Base-by-base conservation (phyloP, 2,888 invertebrate genomes). In the Atrina japonica region DNA sequence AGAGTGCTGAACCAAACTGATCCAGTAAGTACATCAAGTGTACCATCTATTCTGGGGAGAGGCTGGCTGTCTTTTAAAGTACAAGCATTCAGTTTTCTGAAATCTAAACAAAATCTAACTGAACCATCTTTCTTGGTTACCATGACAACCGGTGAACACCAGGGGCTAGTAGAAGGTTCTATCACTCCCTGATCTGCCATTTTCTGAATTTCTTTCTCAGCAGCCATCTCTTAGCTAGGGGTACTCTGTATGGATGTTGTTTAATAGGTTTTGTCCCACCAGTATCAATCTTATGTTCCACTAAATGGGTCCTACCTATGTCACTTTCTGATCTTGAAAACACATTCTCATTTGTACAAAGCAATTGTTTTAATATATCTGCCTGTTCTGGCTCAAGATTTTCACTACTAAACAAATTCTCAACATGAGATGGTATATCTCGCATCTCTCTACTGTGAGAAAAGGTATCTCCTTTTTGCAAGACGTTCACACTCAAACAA, bases 21-120 rank as follows among this genome's bases (percentile, higher is more conserved):
- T 3, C 58, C 52, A 27, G 47, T 27, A 3, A 72, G 21, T 16
- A 63, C 53, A 21, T 60, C 66, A 14, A 67, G 45, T 7, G 45
- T 41, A 3, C 25, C 23, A 23, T 66, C 60, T 9, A 65, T 58
- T n/a, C 49, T 25, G 1, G 60, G 65, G 11, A 66, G 21, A 5
- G 66, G 71, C 14, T 56, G 43, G 30, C 43, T 49, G 35, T 71
- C 71, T 41, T 66, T 66, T 25, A 56, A 29, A 16, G 63, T 66
- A 21, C 40, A 11, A 14, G 56, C 14, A 52, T 67, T 67, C 16
- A 67, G 41, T 43, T 30, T 41, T 27, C 69, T 40, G 16, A 60
- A 73, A 14, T 69, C 73, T 6, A 60, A 40, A 23, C 73, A 69
- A 40, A 72, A 67, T 16, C 63, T 41, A 7, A 61, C 59, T 7